A percentile compares a stretch with the other conserved stretches of the same genome.
Evolutionary conservation across 2,888 invertebrate genomes (phyloP).

Genomic region (Capitulum mitella): DNA sequence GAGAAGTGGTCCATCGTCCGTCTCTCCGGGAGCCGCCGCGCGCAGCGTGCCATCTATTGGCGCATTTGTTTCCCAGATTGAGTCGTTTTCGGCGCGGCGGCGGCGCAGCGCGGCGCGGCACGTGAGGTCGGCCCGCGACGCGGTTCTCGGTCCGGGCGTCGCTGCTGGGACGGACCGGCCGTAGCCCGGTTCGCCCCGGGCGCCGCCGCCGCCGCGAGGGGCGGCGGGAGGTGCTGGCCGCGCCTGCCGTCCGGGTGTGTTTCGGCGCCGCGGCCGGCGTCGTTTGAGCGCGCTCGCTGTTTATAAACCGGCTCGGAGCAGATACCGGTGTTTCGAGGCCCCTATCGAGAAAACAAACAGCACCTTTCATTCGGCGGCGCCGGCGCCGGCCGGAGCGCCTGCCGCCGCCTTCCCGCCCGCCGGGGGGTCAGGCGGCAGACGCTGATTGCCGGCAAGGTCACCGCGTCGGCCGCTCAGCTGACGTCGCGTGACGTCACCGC

Average conservation of each 20-base stretch:
- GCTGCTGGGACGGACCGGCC: too few relatives aligned
- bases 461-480: background rate
- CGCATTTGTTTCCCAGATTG: background rate
- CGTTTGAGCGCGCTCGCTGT: background rate
- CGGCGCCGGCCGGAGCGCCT: background rate
- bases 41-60: background rate
- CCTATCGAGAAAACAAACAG: constrained; percentile 21
- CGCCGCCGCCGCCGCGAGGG: too few relatives aligned
- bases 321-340: background rate
- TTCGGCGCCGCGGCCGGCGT: background rate
- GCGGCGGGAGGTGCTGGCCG: too few relatives aligned
- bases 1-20: background rate
- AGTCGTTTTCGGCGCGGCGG: background rate
- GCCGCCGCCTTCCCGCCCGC: background rate
- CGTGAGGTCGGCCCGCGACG: too few relatives aligned
- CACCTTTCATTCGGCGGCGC: background rate
- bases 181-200: too few relatives aligned
- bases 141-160: background rate
- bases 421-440: background rate
- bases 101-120: too few relatives aligned
- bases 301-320: background rate
- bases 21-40: background rate
- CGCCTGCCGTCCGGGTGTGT: background rate
- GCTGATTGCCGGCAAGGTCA: background rate
- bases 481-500: background rate